phyloP scores from a whole-genome alignment of 2,888 invertebrate species.

The Parapristionchus giblindavisi region DNA sequence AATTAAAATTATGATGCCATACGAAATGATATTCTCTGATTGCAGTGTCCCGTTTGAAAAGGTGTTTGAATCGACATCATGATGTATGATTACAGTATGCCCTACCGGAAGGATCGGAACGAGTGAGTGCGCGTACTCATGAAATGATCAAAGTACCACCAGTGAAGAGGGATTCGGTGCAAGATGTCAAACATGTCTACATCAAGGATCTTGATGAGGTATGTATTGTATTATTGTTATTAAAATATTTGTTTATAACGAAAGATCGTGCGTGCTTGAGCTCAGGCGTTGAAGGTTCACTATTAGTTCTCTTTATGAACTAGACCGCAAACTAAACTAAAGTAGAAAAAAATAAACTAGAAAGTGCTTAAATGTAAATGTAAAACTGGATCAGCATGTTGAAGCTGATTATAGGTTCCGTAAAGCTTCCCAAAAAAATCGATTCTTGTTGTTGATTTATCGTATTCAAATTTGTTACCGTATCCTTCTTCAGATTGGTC shows the following conservation, averaged over 20 bases:
- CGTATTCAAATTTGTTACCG: too few relatives aligned
- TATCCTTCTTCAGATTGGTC: conserved; percentile 79
- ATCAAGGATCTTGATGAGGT: conserved; percentile 77
- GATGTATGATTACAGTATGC: conserved; percentile 73
- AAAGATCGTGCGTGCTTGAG: conserved; percentile 71
- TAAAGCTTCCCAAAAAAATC: neutral
- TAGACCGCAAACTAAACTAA: too few relatives aligned
- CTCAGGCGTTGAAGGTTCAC: too few relatives aligned
- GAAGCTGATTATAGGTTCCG: neutral
- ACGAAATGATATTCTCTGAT: neutral
- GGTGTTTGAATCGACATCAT: neutral
- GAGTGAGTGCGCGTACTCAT: conserved; percentile 80
- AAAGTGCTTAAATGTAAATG: too few relatives aligned
- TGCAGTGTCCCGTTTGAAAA: neutral
- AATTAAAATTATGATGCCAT: neutral
- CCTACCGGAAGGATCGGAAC: conserved; percentile 82
- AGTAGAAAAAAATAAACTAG: too few relatives aligned
- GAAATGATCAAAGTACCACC: conserved; percentile 80
- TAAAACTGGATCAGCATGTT: too few relatives aligned
- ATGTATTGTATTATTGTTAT: conserved; percentile 40
- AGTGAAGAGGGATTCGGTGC: conserved; percentile 58
- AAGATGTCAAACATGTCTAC: conserved; percentile 74
- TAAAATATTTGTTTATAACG: neutral
- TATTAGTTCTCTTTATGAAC: too few relatives aligned
- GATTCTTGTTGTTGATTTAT: neutral